Base-by-base conservation (phyloP, 1,140 invertebrate genomes). In the Oryctes rhinoceros region DNA sequence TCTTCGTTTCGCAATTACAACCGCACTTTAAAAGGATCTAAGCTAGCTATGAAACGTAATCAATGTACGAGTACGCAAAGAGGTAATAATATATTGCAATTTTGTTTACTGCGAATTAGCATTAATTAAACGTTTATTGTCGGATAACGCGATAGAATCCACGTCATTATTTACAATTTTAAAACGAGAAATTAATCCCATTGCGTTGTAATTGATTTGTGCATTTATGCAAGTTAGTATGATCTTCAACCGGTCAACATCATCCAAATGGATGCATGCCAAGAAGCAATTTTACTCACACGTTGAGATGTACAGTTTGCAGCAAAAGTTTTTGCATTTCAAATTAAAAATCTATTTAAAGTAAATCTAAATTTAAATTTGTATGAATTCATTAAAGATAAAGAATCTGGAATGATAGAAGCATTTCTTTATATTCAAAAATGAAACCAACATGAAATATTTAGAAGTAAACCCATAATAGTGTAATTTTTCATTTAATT, bases 61-160 rank as follows among this genome's bases (percentile, higher is more conserved):
- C 39, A 67, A 67, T 9, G 7, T 30, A 67, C 35, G 13, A 20
- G 20, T 35, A 67, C 3, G 10, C 20, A 6, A 67, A 67, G 15
- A 62, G 9, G 65, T 67, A 35, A 35, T 35, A 35, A 67, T 67
- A 67, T 9, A 67, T 67, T 67, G 35, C 20, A 24, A 67, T 67
- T 67, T 67, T 24, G 65, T 67, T 67, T 67, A 24, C 65, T 18
- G 18, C 20, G 65, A 67, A 67, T 67, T 67, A 67, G 65, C 65
- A 67, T 67, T 30, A 30, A 67, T 5, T 67, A 11, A 67, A 67
- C 7, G 65, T 11, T 67, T 7, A n/a, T 15, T n/a, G n/a, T 18
- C n/a, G 62, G 15, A 0, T 65, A 24, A 65, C 18, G 62, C 20
- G 18, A 7, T 24, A 24, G 0, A 18, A 65, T 65, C 11, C 13